These are phyloP conservation scores for Melinaea marsaeus DNA, from an alignment of 2,888 invertebrate genomes.

Conservation along the genomic window DNA sequence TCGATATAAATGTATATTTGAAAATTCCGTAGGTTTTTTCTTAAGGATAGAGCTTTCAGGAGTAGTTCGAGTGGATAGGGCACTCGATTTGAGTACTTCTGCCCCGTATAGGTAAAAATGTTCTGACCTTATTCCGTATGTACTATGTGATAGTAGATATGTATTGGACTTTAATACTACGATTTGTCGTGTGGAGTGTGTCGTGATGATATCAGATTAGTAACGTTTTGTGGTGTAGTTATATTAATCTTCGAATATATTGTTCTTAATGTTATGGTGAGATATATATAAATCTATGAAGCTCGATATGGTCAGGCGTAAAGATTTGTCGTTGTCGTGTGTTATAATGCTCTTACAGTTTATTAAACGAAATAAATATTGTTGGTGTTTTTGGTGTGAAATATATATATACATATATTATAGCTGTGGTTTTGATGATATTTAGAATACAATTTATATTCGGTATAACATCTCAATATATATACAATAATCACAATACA, in stretches of 20 bases:
- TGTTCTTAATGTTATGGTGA: neutral
- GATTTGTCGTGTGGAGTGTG: neutral
- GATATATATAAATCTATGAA: neutral
- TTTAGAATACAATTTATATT: too few relatives aligned
- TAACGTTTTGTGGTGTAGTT: neutral
- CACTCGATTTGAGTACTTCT: neutral
- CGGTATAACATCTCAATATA: too few relatives aligned
- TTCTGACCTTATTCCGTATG: neutral
- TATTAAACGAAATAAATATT: neutral
- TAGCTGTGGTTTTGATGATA: too few relatives aligned
- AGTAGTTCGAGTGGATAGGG: neutral
- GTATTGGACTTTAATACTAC: conserved; percentile 2
- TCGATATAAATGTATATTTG: neutral
- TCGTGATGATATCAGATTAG: neutral
- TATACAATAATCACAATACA: too few relatives aligned
- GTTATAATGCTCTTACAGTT: neutral
- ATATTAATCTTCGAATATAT: neutral
- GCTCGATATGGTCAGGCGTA: neutral
- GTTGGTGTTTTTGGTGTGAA: conserved; percentile 1
- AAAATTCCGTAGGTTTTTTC: neutral
- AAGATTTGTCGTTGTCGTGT: conserved; percentile 1
- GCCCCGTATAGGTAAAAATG: neutral
- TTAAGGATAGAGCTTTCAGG: neutral
- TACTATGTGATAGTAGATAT: conserved; percentile 1
- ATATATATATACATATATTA: neutral